Percentiles rank a stretch among this genome's conserved stretches.
phyloP scores from a whole-genome alignment of 2,797 vertebrate genomes.

The Micrastur ruficollis region DNA sequence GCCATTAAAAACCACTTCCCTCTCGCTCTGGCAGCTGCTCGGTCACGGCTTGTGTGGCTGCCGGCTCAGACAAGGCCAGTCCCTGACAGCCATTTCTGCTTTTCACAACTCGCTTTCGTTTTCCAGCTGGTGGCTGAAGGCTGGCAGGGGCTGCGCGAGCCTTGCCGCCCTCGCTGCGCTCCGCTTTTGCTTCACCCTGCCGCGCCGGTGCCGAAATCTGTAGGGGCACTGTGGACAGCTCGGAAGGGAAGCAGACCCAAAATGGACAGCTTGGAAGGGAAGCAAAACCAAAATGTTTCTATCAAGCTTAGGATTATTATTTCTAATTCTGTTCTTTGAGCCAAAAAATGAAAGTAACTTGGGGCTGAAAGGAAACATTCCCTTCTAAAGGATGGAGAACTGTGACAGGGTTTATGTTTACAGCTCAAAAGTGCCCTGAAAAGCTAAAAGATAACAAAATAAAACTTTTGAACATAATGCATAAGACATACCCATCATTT shows the following conservation, averaged over 20 bases:
- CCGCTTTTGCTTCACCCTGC: neutral
- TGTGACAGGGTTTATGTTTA: neutral
- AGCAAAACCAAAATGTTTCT: neutral
- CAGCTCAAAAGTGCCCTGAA: neutral
- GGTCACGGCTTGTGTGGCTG: neutral
- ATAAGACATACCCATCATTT: neutral
- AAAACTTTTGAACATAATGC: neutral
- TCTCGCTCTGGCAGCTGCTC: neutral
- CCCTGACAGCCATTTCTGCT: neutral
- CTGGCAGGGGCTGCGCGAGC: neutral
- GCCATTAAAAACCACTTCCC: neutral
- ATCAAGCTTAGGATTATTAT: neutral
- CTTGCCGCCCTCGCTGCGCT: fast-evolving
- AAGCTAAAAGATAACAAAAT: neutral
- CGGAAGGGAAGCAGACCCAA: neutral
- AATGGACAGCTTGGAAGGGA: neutral
- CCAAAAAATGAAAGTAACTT: neutral
- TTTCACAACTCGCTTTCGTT: neutral
- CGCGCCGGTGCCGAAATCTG: fast-evolving
- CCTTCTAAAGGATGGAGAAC: neutral
- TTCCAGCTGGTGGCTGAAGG: neutral
- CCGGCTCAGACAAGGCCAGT: neutral
- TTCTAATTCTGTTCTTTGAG: neutral
- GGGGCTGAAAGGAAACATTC: neutral
- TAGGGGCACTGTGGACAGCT: neutral